Evolutionary conservation across 1,140 invertebrate species (phyloP).

Genomic region (Lepidurus apus): DNA sequence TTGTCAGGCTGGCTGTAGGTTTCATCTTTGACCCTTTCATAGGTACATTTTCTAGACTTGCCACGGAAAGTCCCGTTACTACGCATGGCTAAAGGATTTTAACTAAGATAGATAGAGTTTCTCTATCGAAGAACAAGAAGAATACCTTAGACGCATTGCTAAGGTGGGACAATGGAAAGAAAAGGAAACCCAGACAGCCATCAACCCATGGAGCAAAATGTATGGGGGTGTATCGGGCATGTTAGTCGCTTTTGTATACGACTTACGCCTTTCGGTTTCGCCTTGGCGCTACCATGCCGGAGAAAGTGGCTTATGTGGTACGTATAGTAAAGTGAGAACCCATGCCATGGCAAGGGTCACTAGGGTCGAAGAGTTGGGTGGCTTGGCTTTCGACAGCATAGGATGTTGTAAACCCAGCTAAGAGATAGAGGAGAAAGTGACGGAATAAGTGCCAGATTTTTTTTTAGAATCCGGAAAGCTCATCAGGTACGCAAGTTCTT

Average conservation of each 20-base stretch:
- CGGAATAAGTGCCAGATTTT: background rate
- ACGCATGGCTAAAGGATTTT: background rate
- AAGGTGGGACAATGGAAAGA: background rate
- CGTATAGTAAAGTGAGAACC: background rate
- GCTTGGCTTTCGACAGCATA: background rate
- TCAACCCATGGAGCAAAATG: background rate
- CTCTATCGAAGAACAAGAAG: background rate
- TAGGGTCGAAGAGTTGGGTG: background rate
- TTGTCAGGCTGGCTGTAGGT: too few relatives aligned
- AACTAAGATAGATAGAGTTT: background rate
- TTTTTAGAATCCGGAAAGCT: background rate
- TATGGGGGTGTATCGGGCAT: constrained; percentile 5
- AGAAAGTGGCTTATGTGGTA: background rate
- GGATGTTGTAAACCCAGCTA: background rate
- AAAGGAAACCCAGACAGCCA: constrained; percentile 2
- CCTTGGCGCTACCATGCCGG: background rate
- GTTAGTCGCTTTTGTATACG: background rate
- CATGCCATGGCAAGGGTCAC: background rate
- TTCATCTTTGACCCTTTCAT: too few relatives aligned
- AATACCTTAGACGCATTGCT: background rate
- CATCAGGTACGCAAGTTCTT: background rate
- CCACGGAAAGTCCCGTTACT: too few relatives aligned
- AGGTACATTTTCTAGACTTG: too few relatives aligned
- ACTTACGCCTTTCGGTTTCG: background rate
- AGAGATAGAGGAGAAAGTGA: background rate